Evolutionary conservation across 2,888 invertebrate genomes (phyloP).

Genomic region (Aspidapion aeneum): DNA sequence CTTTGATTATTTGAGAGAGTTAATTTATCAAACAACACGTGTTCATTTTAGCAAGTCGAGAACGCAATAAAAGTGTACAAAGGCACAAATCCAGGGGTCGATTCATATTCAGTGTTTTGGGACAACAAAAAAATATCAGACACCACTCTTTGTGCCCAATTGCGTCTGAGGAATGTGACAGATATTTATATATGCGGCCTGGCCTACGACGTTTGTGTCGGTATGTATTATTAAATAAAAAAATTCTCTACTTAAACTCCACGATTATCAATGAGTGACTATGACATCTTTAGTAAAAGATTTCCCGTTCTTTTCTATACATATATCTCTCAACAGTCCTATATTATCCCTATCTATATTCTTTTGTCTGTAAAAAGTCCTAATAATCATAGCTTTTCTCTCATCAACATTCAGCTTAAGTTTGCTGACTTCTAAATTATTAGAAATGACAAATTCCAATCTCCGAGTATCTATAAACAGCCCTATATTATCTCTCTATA

Average conservation of each 20-base stretch:
- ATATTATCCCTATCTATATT: not conserved
- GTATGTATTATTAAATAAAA: constrained; percentile 46
- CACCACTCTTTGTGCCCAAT: constrained; percentile 77
- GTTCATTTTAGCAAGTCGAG: constrained; percentile 60
- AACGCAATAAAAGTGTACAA: constrained; percentile 80
- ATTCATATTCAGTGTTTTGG: constrained; percentile 98
- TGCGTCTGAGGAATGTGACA: constrained; percentile 76
- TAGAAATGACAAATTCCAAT: too few relatives aligned
- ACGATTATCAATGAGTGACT: too few relatives aligned
- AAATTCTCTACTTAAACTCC: too few relatives aligned
- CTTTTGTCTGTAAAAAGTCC: not conserved
- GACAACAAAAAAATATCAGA: constrained; percentile 91
- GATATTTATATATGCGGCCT: constrained; percentile 94
- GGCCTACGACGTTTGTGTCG: constrained; percentile 94
- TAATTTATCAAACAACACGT: too few relatives aligned
- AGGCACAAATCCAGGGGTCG: constrained; percentile 91
- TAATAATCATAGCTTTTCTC: not conserved
- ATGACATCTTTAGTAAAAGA: too few relatives aligned
- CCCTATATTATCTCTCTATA: too few relatives aligned
- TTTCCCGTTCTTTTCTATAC: too few relatives aligned
- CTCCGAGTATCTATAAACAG: too few relatives aligned
- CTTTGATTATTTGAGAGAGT: too few relatives aligned
- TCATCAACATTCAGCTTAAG: too few relatives aligned
- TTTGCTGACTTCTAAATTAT: too few relatives aligned
- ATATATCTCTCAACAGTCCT: not conserved